Conservation (phyloP, 2,113 vertebrate species). For the Uropsilus gracilis region DNA sequence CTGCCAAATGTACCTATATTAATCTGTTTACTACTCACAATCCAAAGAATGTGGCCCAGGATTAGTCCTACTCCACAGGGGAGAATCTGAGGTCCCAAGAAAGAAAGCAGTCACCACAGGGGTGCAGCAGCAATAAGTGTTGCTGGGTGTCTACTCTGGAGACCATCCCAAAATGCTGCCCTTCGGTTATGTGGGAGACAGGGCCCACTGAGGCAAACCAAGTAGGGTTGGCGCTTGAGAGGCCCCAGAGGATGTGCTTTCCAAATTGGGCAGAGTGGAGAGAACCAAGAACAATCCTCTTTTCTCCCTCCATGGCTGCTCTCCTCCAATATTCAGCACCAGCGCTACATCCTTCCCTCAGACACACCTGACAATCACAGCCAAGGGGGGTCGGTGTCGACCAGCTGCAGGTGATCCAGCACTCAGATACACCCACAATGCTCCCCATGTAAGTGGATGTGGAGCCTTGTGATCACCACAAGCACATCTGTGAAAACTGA, state of each 20-base stretch:
- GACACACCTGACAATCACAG: not conserved
- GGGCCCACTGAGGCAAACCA: rapidly evolving
- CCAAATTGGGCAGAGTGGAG: not conserved
- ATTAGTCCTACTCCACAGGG: too few species aligned
- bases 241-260: not conserved
- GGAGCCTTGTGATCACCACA: rapidly evolving
- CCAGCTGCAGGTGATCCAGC: not conserved
- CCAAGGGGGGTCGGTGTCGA: not conserved
- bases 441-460: too few species aligned
- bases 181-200: not conserved
- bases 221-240: too few species aligned
- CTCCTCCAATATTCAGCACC: not conserved
- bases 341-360: not conserved
- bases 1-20: too few species aligned
- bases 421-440: too few species aligned
- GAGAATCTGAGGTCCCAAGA: not conserved
- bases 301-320: not conserved
- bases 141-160: not conserved
- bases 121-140: rapidly evolving
- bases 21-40: too few species aligned
- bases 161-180: rapidly evolving
- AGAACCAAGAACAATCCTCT: not conserved
- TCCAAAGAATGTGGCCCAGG: rapidly evolving
- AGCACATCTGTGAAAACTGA: not conserved
- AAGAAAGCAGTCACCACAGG: not conserved